Percentiles rank a stretch among this genome's conserved stretches.
These are phyloP conservation scores for Euplexia lucipara DNA, from an alignment of 2,888 invertebrate species.

Conservation along the genomic window DNA sequence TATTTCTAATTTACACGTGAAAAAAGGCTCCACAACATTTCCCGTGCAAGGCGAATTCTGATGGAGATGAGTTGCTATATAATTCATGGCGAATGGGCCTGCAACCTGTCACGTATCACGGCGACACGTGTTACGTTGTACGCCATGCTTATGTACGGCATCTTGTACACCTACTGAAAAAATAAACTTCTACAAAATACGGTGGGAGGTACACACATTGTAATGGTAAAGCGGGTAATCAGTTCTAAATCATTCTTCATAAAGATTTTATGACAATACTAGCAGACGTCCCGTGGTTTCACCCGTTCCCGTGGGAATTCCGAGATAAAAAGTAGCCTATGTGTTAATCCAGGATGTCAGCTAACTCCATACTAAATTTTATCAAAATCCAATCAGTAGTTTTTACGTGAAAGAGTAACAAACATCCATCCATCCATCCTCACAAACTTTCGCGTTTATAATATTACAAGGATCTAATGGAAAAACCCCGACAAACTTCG, in stretches of 20 bases:
- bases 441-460: too few species aligned
- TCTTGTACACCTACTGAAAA: constrained; percentile 31
- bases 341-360: too few species aligned
- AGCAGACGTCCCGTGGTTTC: too few species aligned
- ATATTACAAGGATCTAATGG: too few species aligned
- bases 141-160: constrained; percentile 12
- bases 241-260: not conserved
- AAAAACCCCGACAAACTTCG: too few species aligned
- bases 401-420: too few species aligned
- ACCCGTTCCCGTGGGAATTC: too few species aligned
- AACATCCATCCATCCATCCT: too few species aligned
- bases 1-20: constrained; percentile 43
- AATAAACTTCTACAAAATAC: constrained; percentile 21
- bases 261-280: too few species aligned
- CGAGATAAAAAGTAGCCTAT: too few species aligned
- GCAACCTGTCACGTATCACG: constrained; percentile 62
- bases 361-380: too few species aligned
- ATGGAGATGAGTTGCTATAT: constrained; percentile 62
- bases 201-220: not conserved
- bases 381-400: too few species aligned
- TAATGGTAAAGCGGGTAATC: not conserved
- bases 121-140: constrained; percentile 39
- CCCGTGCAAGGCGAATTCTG: constrained; percentile 22
- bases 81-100: constrained; percentile 57
- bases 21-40: constrained; percentile 37